A percentile compares a stretch with the other conserved stretches of the same genome.
Conservation (phyloP, 2,797 vertebrate genomes). For the Chelon labrosus region DNA sequence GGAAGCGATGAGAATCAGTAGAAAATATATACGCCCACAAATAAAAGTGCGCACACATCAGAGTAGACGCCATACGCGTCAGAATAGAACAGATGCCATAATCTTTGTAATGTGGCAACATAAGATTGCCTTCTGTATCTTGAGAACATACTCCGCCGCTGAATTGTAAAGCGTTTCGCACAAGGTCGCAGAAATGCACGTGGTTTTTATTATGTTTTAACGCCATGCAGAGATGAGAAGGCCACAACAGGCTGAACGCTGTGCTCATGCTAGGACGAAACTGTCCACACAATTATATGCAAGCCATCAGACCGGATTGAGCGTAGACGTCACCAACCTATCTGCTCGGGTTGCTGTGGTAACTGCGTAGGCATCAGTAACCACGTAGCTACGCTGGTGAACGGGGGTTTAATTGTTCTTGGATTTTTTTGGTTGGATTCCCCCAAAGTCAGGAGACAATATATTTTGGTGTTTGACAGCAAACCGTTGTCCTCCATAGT, state of each 20-base stretch:
- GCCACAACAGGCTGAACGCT: not conserved
- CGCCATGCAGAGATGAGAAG: not conserved
- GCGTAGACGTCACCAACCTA: too few relatives aligned
- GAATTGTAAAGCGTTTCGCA: not conserved
- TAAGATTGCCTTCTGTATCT: constrained; percentile 26
- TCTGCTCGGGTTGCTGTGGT: too few relatives aligned
- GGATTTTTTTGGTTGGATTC: too few relatives aligned
- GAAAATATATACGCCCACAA: constrained; percentile 2
- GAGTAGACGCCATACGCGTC: constrained; percentile 6
- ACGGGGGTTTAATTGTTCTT: too few relatives aligned
- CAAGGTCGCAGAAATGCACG: not conserved
- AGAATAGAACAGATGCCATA: constrained; percentile 18
- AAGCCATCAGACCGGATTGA: too few relatives aligned
- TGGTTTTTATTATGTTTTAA: not conserved
- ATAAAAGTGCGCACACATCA: constrained; percentile 15
- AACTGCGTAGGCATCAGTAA: too few relatives aligned
- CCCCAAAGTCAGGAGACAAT: too few relatives aligned
- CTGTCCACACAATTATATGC: too few relatives aligned
- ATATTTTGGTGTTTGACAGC: too few relatives aligned
- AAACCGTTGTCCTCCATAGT: too few relatives aligned
- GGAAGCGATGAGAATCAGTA: constrained; percentile 32
- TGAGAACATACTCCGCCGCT: constrained; percentile 6
- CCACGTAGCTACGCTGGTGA: too few relatives aligned
- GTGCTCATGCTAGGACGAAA: not conserved
- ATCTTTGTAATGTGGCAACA: not conserved